A percentile compares a stretch with the other conserved stretches of the same genome.
phyloP scores from a whole-genome alignment of 2,797 vertebrate species.

The Rhynchonycteris naso region DNA sequence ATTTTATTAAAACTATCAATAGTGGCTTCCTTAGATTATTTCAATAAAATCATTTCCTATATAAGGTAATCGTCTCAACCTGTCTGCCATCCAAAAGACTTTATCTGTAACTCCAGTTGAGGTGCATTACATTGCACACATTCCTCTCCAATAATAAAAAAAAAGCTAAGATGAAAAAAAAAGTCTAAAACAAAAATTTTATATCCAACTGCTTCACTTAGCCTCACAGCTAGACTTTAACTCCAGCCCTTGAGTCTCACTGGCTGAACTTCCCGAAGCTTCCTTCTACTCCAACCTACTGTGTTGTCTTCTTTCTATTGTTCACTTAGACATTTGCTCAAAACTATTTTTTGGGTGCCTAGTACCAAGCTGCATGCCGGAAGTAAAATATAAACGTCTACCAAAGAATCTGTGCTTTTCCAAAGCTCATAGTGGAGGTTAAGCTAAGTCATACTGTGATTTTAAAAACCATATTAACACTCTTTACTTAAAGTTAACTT shows the following conservation, averaged over 20 bases:
- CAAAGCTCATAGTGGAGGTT: not conserved
- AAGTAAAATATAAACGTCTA: not conserved
- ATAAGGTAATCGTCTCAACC: constrained; percentile 37
- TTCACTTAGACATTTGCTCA: not conserved
- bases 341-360: not conserved
- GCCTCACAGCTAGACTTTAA: not conserved
- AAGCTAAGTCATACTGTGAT: not conserved
- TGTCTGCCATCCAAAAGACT: constrained; percentile 28
- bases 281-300: not conserved
- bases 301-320: not conserved
- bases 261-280: not conserved
- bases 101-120: constrained; percentile 22
- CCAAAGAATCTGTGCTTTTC: not conserved
- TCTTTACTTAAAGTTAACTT: not conserved
- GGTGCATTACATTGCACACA: not conserved
- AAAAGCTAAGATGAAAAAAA: constrained; percentile 58
- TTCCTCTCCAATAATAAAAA: constrained; percentile 23
- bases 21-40: constrained; percentile 16
- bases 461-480: not conserved
- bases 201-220: not conserved
- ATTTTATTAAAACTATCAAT: constrained; percentile 68
- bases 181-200: constrained; percentile 36
- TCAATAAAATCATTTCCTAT: constrained; percentile 40
- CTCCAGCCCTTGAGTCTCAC: not conserved
- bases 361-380: not conserved